A percentile compares a stretch with the other conserved stretches of the same genome.
phyloP scores from a whole-genome alignment of 2,797 vertebrate species.

The Poecilia picta region DNA sequence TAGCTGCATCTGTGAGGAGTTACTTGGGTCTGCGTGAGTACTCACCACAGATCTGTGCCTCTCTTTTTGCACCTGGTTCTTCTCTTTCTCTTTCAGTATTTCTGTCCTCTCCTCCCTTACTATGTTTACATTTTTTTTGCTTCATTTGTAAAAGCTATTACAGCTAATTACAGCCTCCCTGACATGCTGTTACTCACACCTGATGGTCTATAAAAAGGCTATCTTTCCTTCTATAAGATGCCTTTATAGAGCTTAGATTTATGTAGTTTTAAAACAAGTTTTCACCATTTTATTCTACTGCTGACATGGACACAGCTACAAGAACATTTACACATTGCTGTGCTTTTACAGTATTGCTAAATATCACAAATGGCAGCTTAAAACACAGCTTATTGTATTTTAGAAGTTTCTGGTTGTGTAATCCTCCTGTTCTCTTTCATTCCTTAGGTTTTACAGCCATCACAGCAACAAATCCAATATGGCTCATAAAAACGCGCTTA shows the following conservation, averaged over 20 bases:
- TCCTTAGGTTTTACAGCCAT: constrained; percentile 95
- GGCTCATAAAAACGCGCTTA: constrained; percentile 97
- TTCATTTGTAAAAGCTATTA: constrained; percentile 32
- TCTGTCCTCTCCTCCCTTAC: constrained; percentile 37
- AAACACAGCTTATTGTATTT: background rate
- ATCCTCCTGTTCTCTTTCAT: constrained; percentile 65
- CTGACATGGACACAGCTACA: constrained; percentile 33
- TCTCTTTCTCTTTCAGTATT: constrained; percentile 31
- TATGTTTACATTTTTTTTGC: constrained; percentile 17
- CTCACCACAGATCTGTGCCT: constrained; percentile 88
- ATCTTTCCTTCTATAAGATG: constrained; percentile 25
- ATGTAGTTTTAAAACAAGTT: background rate
- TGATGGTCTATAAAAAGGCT: constrained; percentile 6
- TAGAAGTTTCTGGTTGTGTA: constrained; percentile 28
- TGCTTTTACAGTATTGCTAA: constrained; percentile 1
- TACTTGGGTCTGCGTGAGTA: constrained; percentile 98
- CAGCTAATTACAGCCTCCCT: constrained; percentile 17
- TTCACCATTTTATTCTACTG: background rate
- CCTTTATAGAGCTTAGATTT: constrained; percentile 15
- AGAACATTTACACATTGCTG: constrained; percentile 14
- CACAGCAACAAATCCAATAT: constrained; percentile 98
- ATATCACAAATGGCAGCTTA: constrained; percentile 15
- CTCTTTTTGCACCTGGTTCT: constrained; percentile 34
- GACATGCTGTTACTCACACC: constrained; percentile 15
- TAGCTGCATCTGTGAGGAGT: constrained; percentile 98